phyloP scores from a whole-genome alignment of 2,113 vertebrate species.

The Hyperoodon ampullatus region DNA sequence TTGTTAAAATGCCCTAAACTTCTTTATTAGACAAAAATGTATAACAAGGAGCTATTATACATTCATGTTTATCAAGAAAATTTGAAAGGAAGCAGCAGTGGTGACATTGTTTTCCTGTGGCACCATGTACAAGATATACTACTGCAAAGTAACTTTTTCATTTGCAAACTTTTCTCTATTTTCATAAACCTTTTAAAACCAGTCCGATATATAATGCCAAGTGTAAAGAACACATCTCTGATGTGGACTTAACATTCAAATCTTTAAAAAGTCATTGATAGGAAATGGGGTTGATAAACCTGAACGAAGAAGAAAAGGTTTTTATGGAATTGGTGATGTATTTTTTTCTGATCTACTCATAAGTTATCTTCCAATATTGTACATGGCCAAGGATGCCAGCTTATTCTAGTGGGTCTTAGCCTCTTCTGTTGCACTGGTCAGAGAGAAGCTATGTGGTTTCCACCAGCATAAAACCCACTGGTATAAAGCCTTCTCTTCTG shows the following conservation, averaged over 20 bases:
- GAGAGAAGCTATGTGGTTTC: neutral
- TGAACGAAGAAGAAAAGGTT: neutral
- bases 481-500: neutral
- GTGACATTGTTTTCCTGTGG: neutral
- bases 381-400: neutral
- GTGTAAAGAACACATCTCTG: neutral
- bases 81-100: neutral
- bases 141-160: neutral
- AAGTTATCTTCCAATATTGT: neutral
- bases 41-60: neutral
- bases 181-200: neutral
- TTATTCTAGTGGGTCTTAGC: rapidly evolving
- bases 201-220: neutral
- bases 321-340: neutral
- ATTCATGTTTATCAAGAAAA: neutral
- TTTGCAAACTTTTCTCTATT: neutral
- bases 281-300: neutral
- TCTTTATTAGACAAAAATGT: neutral
- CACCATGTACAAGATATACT: neutral
- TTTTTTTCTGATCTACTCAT: neutral
- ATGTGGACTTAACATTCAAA: neutral
- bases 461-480: neutral
- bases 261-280: neutral
- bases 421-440: neutral
- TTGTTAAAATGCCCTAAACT: neutral